phyloP scores from a whole-genome alignment of 2,113 vertebrate genomes.

The Forbesichthys papilliferus region DNA sequence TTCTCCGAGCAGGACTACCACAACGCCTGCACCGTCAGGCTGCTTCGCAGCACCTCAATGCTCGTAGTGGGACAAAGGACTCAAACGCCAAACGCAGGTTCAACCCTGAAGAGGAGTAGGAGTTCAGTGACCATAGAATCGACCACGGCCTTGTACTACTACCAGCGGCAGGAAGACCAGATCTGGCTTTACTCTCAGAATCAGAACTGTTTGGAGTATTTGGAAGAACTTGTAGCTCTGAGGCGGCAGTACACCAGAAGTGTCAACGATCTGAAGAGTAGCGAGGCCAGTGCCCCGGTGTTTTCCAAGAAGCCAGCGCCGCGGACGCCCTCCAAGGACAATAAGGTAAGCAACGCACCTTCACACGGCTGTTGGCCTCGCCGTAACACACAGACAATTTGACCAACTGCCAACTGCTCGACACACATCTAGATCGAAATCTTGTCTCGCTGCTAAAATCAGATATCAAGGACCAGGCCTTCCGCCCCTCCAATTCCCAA shows the following conservation, averaged over 20 bases:
- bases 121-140: slow-evolving; percentile 85
- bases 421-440: neutral
- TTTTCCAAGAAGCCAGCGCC: slow-evolving; percentile 72
- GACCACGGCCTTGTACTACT: slow-evolving; percentile 66
- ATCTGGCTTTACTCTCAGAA: slow-evolving; percentile 89
- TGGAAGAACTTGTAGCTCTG: slow-evolving; percentile 90
- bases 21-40: slow-evolving; percentile 76
- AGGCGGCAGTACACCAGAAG: slow-evolving; percentile 86
- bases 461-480: slow-evolving; percentile 58
- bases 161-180: slow-evolving; percentile 85
- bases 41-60: slow-evolving; percentile 94
- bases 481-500: slow-evolving; percentile 68
- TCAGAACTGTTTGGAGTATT: slow-evolving; percentile 90
- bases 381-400: neutral
- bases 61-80: slow-evolving; percentile 81
- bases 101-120: slow-evolving; percentile 84
- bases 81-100: slow-evolving; percentile 60
- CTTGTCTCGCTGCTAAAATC: neutral
- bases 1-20: slow-evolving; percentile 64
- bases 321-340: slow-evolving; percentile 55
- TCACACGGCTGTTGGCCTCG: neutral
- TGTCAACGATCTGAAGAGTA: slow-evolving; percentile 78
- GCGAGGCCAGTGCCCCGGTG: slow-evolving; percentile 42
- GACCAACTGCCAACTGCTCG: neutral
- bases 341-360: slow-evolving; percentile 46